These are phyloP conservation scores for Paraescarpia echinospica DNA, from an alignment of 1,140 invertebrate species.

Conservation along the genomic window DNA sequence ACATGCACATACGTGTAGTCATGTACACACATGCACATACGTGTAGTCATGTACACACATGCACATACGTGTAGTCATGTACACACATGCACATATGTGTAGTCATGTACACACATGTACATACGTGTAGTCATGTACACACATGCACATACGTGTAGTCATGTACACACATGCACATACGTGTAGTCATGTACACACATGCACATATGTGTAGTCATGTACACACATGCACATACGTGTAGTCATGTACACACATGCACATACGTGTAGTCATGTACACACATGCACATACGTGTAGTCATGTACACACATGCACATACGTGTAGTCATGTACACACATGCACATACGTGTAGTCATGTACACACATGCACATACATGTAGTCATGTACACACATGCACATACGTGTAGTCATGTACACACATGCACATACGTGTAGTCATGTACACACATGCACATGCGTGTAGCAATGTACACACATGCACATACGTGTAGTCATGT, in stretches of 20 bases:
- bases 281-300: background rate
- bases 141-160: background rate
- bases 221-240: background rate
- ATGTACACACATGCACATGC: background rate
- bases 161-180: background rate
- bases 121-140: background rate
- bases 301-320: background rate
- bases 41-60: background rate
- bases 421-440: background rate
- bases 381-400: conserved; percentile 6
- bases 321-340: background rate
- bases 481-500: background rate
- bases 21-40: background rate
- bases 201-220: background rate
- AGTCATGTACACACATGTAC: background rate
- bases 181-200: background rate
- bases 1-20: background rate
- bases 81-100: background rate
- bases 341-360: background rate
- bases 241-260: background rate
- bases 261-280: background rate
- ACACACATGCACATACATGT: too few species aligned
- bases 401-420: background rate
- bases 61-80: background rate
- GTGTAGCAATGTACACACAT: background rate